Evolutionary conservation across 2,888 invertebrate genomes (phyloP).

Genomic region (Platerodrilus igneus): DNA sequence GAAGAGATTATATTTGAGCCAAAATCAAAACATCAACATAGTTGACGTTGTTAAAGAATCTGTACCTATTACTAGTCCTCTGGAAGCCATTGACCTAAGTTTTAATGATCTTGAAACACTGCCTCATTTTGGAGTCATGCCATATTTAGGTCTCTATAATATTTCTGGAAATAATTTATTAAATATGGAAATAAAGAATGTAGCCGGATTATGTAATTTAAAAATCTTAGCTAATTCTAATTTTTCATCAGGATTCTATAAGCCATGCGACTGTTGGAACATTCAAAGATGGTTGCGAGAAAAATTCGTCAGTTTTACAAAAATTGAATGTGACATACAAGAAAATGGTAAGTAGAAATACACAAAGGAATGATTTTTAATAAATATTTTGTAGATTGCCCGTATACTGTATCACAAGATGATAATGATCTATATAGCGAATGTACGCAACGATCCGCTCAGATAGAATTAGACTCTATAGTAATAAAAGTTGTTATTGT

Average conservation of each 20-base stretch:
- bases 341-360: constrained; percentile 35
- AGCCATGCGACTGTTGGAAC: constrained; percentile 42
- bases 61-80: constrained; percentile 39
- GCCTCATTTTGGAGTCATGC: constrained; percentile 32
- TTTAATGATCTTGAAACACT: constrained; percentile 33
- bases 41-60: constrained; percentile 36
- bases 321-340: constrained; percentile 32
- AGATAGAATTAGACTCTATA: constrained; percentile 7
- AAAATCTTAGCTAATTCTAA: constrained; percentile 36
- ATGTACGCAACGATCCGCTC: constrained; percentile 7
- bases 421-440: constrained; percentile 7
- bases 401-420: constrained; percentile 12
- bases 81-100: constrained; percentile 40
- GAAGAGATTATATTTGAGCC: constrained; percentile 39
- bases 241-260: constrained; percentile 34
- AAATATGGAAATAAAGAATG: constrained; percentile 33
- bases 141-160: constrained; percentile 38
- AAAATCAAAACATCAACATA: constrained; percentile 42
- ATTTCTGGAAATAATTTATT: constrained; percentile 38
- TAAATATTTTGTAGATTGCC: constrained; percentile 11
- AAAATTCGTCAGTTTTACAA: constrained; percentile 35
- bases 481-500: constrained; percentile 13
- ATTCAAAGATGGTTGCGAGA: constrained; percentile 39
- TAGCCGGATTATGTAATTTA: constrained; percentile 43
- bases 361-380: neutral